Conservation (phyloP, 2,888 invertebrate species). For the Miltochrista miniata region DNA sequence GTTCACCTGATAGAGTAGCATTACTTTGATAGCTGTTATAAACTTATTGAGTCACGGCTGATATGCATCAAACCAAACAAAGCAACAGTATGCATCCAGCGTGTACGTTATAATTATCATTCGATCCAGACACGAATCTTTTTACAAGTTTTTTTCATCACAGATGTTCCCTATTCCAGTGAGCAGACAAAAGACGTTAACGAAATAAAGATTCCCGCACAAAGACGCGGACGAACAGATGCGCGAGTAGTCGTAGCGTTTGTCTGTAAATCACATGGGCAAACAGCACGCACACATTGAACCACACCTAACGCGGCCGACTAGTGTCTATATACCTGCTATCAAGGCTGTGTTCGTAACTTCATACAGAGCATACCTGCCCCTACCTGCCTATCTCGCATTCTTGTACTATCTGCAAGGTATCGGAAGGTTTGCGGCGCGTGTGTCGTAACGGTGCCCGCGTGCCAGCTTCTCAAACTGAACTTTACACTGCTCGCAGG, state of each 20-base stretch:
- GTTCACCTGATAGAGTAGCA: slow-evolving; percentile 30
- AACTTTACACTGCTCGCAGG: slow-evolving; percentile 47
- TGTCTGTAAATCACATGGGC: slow-evolving; percentile 78
- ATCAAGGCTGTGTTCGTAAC: slow-evolving; percentile 45
- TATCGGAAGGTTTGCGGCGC: slow-evolving; percentile 57
- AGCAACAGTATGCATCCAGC: slow-evolving; percentile 50
- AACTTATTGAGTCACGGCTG: slow-evolving; percentile 34
- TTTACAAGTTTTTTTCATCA: slow-evolving; percentile 57
- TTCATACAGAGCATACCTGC: slow-evolving; percentile 54
- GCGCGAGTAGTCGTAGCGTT: slow-evolving; percentile 67
- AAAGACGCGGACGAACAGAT: slow-evolving; percentile 72
- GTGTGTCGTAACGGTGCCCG: slow-evolving; percentile 68
- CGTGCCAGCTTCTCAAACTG: slow-evolving; percentile 47
- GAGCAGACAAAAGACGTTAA: slow-evolving; percentile 69
- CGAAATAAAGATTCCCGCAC: slow-evolving; percentile 65
- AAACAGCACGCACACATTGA: slow-evolving; percentile 66
- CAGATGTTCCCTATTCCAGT: slow-evolving; percentile 60
- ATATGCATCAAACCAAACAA: slow-evolving; percentile 54
- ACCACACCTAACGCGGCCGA: slow-evolving; percentile 27
- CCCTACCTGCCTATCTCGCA: slow-evolving; percentile 71
- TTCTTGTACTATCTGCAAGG: slow-evolving; percentile 74
- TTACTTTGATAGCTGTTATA: slow-evolving; percentile 36
- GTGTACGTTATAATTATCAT: slow-evolving; percentile 53
- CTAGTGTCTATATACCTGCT: slow-evolving; percentile 43
- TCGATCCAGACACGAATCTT: slow-evolving; percentile 45